Conservation (phyloP, 2,888 invertebrate genomes). For the Netelia inedita region DNA sequence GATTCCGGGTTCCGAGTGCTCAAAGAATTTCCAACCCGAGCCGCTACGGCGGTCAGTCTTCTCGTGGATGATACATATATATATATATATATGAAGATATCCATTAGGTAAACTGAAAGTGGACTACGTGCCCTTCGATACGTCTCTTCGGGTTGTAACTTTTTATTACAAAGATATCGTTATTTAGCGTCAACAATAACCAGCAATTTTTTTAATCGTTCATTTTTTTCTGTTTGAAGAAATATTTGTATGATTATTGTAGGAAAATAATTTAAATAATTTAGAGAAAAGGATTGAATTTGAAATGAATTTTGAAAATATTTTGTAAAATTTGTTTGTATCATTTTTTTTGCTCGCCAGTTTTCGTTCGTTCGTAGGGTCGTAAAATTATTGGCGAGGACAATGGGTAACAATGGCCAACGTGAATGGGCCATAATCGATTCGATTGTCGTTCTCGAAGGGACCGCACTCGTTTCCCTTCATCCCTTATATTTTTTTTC, state of each 20-base stretch:
- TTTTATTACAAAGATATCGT: too few species aligned
- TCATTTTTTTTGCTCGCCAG: constrained; percentile 1
- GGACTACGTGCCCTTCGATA: constrained; percentile 41
- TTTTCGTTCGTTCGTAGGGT: constrained; percentile 44
- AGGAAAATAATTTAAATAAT: neutral
- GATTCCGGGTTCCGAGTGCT: constrained; percentile 60
- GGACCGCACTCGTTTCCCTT: constrained; percentile 67
- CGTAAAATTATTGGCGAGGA: constrained; percentile 76
- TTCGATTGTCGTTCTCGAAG: constrained; percentile 76
- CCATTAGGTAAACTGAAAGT: constrained; percentile 32
- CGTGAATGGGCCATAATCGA: constrained; percentile 79
- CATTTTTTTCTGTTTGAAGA: neutral
- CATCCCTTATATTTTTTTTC: neutral
- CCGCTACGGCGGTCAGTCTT: constrained; percentile 43
- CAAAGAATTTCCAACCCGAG: constrained; percentile 62
- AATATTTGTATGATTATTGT: neutral
- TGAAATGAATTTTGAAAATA: neutral
- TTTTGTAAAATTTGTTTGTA: neutral
- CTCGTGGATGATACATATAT: constrained; percentile 10
- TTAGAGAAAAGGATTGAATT: too few species aligned
- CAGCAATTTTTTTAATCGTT: too few species aligned
- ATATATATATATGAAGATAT: constrained; percentile 13
- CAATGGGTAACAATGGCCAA: constrained; percentile 74
- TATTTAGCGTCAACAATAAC: too few species aligned
- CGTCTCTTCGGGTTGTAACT: neutral